phyloP scores from a whole-genome alignment of 2,797 vertebrate species.

The Lepidocolaptes lacrymiger region DNA sequence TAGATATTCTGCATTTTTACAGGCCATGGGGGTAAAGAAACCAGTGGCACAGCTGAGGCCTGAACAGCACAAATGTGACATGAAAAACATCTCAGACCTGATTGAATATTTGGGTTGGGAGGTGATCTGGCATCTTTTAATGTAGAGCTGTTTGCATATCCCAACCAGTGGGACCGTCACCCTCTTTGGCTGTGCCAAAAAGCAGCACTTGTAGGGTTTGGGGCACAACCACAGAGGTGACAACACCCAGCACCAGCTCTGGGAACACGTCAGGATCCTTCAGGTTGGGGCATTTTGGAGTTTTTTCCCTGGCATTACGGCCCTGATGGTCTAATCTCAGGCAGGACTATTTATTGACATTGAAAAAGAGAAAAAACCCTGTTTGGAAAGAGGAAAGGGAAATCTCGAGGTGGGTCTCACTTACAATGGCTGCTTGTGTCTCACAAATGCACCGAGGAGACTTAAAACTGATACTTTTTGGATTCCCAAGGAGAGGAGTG shows the following conservation, averaged over 20 bases:
- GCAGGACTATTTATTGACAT: constrained; percentile 49
- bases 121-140: constrained; percentile 54
- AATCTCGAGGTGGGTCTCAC: not conserved
- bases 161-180: constrained; percentile 26
- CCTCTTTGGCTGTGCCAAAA: not conserved
- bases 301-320: not conserved
- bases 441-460: not conserved
- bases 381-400: constrained; percentile 32
- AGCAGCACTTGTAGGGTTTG: constrained; percentile 8
- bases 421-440: constrained; percentile 30
- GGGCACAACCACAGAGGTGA: not conserved
- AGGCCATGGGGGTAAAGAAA: constrained; percentile 20
- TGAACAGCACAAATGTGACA: constrained; percentile 31
- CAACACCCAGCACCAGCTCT: not conserved
- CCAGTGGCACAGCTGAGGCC: not conserved
- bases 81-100: constrained; percentile 2
- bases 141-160: constrained; percentile 31
- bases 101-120: constrained; percentile 60
- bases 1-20: not conserved
- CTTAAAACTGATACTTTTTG: constrained; percentile 2
- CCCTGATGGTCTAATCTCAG: not conserved
- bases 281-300: not conserved
- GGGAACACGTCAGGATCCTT: not conserved
- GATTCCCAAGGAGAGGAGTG: constrained; percentile 29
- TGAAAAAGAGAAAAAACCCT: not conserved